Percentiles rank a stretch among this genome's conserved stretches.
These are phyloP conservation scores for Ornithoptera alexandrae DNA, from an alignment of 2,888 invertebrate species.

Conservation along the genomic window DNA sequence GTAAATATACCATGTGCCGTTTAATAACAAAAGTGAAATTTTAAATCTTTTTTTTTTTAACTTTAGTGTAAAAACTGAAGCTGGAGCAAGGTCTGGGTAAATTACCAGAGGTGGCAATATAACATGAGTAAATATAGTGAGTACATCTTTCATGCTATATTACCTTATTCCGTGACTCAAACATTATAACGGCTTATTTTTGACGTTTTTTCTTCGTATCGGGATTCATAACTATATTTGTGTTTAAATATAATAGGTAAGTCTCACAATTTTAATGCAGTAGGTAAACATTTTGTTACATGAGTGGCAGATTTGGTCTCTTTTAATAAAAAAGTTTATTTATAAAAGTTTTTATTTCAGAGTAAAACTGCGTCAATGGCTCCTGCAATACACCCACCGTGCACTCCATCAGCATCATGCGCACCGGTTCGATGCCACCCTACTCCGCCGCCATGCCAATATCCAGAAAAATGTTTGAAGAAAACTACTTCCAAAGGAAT, in stretches of 20 bases:
- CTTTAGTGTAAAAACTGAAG: slow-evolving; percentile 61
- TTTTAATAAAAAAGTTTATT: slow-evolving; percentile 19
- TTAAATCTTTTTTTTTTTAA: slow-evolving; percentile 46
- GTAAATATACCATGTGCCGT: background rate
- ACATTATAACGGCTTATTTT: slow-evolving; percentile 31
- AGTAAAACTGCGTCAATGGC: slow-evolving; percentile 46
- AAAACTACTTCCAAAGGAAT: slow-evolving; percentile 54
- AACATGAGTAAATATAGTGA: slow-evolving; percentile 65
- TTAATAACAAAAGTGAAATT: slow-evolving; percentile 22
- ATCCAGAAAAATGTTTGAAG: slow-evolving; percentile 62
- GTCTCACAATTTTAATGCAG: slow-evolving; percentile 30
- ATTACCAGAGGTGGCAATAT: slow-evolving; percentile 49
- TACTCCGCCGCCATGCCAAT: slow-evolving; percentile 57
- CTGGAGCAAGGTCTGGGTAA: slow-evolving; percentile 51
- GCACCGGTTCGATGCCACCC: slow-evolving; percentile 64
- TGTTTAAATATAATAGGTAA: slow-evolving; percentile 36
- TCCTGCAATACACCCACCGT: slow-evolving; percentile 63
- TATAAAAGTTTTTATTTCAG: slow-evolving; percentile 20
- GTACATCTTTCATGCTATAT: slow-evolving; percentile 43
- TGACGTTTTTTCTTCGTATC: slow-evolving; percentile 7
- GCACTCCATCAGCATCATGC: slow-evolving; percentile 66
- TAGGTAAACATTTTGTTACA: slow-evolving; percentile 20
- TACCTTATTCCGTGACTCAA: slow-evolving; percentile 39
- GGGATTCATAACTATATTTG: slow-evolving; percentile 19
- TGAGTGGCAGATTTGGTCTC: slow-evolving; percentile 48